These are phyloP conservation scores for Thamnophis sirtalis DNA, from an alignment of 2,113 vertebrate species.

Conservation along the genomic window DNA sequence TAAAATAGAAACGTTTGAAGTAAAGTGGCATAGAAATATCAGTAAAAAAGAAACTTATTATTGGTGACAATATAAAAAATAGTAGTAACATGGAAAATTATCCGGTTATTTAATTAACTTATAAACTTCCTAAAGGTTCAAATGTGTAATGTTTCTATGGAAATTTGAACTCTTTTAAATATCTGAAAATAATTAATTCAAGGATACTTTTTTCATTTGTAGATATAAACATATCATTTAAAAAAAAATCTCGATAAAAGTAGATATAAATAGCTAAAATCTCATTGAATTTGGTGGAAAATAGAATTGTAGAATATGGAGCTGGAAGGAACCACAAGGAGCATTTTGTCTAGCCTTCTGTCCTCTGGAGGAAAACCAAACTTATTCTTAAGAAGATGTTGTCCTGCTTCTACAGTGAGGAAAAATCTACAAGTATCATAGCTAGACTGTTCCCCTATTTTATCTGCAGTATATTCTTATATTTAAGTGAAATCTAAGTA, in stretches of 20 bases:
- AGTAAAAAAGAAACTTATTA: background rate
- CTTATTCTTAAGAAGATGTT: background rate
- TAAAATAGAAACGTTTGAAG: background rate
- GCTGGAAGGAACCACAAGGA: background rate
- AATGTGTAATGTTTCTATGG: background rate
- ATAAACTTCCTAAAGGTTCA: background rate
- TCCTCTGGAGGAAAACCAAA: background rate
- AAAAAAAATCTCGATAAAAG: background rate
- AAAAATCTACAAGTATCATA: background rate
- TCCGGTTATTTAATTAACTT: background rate
- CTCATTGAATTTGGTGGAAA: background rate
- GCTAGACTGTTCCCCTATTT: background rate
- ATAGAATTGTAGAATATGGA: background rate
- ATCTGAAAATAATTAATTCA: background rate
- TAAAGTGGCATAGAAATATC: background rate
- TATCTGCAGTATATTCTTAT: background rate
- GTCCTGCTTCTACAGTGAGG: background rate
- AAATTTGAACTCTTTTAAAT: background rate
- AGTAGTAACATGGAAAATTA: background rate
- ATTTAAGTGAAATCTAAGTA: background rate
- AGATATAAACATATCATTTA: background rate
- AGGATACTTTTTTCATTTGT: background rate
- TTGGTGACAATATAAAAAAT: background rate
- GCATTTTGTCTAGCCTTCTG: background rate
- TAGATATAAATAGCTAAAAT: background rate